Conservation (phyloP, 2,113 vertebrate genomes). For the Nyctereutes procyonoides region DNA sequence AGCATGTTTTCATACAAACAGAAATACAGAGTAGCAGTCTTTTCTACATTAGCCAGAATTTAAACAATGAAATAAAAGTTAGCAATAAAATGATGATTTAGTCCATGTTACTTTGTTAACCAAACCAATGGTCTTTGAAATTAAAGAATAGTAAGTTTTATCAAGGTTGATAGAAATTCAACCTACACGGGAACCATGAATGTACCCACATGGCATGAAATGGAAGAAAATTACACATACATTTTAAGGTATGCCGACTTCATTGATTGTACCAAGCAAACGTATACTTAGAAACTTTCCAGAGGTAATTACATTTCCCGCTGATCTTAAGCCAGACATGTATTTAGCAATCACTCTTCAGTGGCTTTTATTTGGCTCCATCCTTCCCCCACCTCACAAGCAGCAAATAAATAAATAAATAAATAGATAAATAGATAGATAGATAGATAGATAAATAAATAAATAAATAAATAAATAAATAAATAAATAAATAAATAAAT, state of each 20-base stretch:
- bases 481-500: constrained; percentile 57
- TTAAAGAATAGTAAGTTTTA: constrained; percentile 82
- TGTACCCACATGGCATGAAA: constrained; percentile 77
- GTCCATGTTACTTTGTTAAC: constrained; percentile 81
- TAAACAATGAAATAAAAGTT: constrained; percentile 67
- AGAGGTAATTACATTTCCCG: constrained; percentile 81
- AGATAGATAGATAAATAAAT: constrained; percentile 47
- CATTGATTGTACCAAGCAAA: constrained; percentile 76
- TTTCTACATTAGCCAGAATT: constrained; percentile 67
- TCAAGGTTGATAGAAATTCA: constrained; percentile 81
- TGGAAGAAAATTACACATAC: constrained; percentile 71
- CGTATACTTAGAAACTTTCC: constrained; percentile 76
- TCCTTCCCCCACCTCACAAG: constrained; percentile 59
- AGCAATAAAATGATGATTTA: constrained; percentile 81
- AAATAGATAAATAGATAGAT: too few species aligned
- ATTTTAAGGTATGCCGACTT: constrained; percentile 72
- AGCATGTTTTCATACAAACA: constrained; percentile 17
- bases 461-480: constrained; percentile 76
- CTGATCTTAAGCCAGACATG: constrained; percentile 66
- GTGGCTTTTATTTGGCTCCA: constrained; percentile 73
- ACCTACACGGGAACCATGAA: constrained; percentile 72
- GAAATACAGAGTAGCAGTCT: neutral
- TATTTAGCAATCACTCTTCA: constrained; percentile 73
- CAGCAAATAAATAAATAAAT: constrained; percentile 70
- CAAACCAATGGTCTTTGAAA: constrained; percentile 85